A percentile compares a stretch with the other conserved stretches of the same genome.
These are phyloP conservation scores for Morelia viridis DNA, from an alignment of 2,797 vertebrate species.

Conservation along the genomic window DNA sequence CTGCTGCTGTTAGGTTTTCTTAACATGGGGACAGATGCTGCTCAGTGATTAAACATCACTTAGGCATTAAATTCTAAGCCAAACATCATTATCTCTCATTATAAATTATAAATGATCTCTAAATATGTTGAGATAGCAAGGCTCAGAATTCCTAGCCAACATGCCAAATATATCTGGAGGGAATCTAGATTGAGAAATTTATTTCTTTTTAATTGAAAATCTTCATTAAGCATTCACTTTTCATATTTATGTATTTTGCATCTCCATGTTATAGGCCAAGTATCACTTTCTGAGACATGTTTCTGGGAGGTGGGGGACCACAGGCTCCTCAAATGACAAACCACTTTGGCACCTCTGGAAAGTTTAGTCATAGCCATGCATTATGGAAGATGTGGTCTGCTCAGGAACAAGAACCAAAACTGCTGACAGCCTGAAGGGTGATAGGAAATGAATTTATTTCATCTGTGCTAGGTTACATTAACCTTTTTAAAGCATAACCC, in stretches of 20 bases:
- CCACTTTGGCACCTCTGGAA: neutral
- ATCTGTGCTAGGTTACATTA: constrained; percentile 12
- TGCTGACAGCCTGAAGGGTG: constrained; percentile 10
- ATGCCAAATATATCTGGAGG: neutral
- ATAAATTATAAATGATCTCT: neutral
- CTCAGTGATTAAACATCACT: neutral
- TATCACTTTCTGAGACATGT: neutral
- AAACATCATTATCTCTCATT: neutral
- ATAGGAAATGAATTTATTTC: constrained; percentile 27
- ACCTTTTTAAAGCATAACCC: neutral
- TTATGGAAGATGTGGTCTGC: constrained; percentile 3
- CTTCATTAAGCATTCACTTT: neutral
- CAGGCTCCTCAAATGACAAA: constrained; percentile 9
- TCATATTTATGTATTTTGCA: neutral
- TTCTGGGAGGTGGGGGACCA: neutral
- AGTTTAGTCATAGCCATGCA: neutral
- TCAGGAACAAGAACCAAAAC: constrained; percentile 22
- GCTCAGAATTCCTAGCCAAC: neutral
- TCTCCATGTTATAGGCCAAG: neutral
- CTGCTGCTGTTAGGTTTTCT: neutral
- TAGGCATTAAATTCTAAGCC: neutral
- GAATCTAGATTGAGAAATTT: neutral
- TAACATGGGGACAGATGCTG: neutral
- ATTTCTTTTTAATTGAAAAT: neutral
- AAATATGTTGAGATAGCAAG: neutral